These are phyloP conservation scores for Drosophila willistoni DNA, from an alignment of 1,140 invertebrate species.

Conservation along the genomic window DNA sequence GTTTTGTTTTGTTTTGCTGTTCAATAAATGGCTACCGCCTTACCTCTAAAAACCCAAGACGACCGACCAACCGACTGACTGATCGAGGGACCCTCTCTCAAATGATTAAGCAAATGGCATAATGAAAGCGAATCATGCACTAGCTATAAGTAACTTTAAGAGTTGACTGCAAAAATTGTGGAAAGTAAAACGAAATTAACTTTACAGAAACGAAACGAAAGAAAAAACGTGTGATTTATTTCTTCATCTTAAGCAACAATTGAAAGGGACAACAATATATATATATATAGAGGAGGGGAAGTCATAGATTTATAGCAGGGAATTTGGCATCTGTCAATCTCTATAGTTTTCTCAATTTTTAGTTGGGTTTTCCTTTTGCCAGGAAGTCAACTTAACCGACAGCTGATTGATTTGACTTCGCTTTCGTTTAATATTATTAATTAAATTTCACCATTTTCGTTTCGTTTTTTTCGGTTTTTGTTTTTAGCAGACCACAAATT, in stretches of 20 bases:
- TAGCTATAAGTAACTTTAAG: no score
- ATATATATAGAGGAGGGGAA: neutral
- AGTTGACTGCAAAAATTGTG: conserved; percentile 23
- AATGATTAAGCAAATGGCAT: conserved; percentile 78
- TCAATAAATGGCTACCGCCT: conserved; percentile 39
- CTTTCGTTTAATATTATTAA: conserved; percentile 14
- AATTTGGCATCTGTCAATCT: conserved; percentile 22
- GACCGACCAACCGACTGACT: neutral
- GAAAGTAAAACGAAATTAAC: conserved; percentile 74
- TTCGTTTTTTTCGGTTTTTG: conserved; percentile 1
- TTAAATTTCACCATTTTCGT: conserved; percentile 3
- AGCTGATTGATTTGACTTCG: conserved; percentile 4
- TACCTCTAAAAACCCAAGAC: conserved; percentile 1
- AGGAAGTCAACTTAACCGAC: conserved; percentile 10
- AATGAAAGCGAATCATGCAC: conserved; percentile 79
- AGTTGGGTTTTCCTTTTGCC: neutral
- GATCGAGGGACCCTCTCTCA: neutral
- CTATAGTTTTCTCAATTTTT: neutral
- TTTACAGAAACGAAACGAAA: neutral
- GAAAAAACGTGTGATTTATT: conserved; percentile 77
- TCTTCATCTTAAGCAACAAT: conserved; percentile 68
- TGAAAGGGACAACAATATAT: conserved; percentile 50
- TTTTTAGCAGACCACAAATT: conserved; percentile 37
- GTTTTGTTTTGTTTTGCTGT: conserved; percentile 35
- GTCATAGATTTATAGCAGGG: conserved; percentile 6